A percentile compares a stretch with the other conserved stretches of the same genome.
These are phyloP conservation scores for Heptranchias perlo DNA, from an alignment of 2,113 vertebrate genomes.

Conservation along the genomic window DNA sequence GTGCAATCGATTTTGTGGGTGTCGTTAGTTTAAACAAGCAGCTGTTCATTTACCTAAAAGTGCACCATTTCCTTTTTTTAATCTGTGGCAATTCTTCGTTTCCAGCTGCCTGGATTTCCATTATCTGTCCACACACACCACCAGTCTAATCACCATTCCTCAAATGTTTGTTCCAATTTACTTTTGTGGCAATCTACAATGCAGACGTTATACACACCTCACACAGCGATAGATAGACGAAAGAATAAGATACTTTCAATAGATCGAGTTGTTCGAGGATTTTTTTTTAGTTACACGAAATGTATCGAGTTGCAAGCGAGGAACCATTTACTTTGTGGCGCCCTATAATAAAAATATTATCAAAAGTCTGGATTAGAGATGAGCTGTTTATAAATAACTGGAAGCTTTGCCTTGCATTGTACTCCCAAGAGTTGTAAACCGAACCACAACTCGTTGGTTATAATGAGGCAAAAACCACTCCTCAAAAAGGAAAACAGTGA, in stretches of 20 bases:
- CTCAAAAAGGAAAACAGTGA: background rate
- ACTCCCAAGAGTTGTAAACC: background rate
- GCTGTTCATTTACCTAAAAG: too few relatives aligned
- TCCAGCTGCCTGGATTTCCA: background rate
- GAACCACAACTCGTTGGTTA: background rate
- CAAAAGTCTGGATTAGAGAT: background rate
- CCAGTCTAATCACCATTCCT: background rate
- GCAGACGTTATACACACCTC: background rate
- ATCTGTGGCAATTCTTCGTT: background rate
- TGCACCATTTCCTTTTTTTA: background rate
- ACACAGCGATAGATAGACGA: background rate
- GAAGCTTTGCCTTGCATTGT: background rate
- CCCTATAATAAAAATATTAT: constrained; percentile 13
- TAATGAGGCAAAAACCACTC: background rate
- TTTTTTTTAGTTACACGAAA: background rate
- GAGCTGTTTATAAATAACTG: constrained; percentile 8
- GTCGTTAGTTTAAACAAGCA: background rate
- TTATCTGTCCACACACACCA: background rate
- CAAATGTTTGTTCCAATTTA: background rate
- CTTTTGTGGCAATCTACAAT: background rate
- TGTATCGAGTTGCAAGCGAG: background rate
- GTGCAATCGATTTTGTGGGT: background rate
- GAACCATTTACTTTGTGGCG: background rate
- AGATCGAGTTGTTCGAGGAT: background rate
- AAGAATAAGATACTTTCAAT: background rate